These are phyloP conservation scores for Achatina immaculata DNA, from an alignment of 1,140 invertebrate genomes.

Conservation along the genomic window DNA sequence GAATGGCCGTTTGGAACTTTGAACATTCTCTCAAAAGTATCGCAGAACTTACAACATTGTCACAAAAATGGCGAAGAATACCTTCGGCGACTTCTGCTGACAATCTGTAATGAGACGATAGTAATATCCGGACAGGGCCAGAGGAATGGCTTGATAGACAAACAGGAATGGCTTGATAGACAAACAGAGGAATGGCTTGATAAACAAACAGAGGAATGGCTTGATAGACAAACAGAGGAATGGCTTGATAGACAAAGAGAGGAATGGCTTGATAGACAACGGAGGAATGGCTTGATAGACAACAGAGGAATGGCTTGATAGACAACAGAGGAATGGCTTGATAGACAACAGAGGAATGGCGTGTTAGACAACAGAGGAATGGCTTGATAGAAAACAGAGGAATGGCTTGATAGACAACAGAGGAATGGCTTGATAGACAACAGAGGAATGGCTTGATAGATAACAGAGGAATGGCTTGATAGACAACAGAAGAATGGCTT, in stretches of 20 bases:
- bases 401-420: neutral
- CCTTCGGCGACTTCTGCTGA: too few relatives aligned
- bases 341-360: neutral
- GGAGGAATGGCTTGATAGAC: neutral
- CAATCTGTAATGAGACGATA: too few relatives aligned
- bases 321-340: neutral
- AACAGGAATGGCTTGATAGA: neutral
- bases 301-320: conserved; percentile 8
- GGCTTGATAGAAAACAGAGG: neutral
- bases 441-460: neutral
- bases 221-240: neutral
- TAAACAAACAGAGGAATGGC: neutral
- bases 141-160: too few relatives aligned
- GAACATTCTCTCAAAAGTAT: too few relatives aligned
- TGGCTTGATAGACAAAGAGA: neutral
- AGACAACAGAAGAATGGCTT: neutral
- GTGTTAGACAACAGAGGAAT: neutral
- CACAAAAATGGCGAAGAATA: too few relatives aligned
- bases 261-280: neutral
- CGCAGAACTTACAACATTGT: too few relatives aligned
- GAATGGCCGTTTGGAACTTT: too few relatives aligned
- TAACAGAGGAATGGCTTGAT: neutral
- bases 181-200: neutral
- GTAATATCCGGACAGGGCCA: too few relatives aligned
- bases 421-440: neutral